Conservation (phyloP, 2,797 vertebrate species). For the Otolemur crassicaudatus region DNA sequence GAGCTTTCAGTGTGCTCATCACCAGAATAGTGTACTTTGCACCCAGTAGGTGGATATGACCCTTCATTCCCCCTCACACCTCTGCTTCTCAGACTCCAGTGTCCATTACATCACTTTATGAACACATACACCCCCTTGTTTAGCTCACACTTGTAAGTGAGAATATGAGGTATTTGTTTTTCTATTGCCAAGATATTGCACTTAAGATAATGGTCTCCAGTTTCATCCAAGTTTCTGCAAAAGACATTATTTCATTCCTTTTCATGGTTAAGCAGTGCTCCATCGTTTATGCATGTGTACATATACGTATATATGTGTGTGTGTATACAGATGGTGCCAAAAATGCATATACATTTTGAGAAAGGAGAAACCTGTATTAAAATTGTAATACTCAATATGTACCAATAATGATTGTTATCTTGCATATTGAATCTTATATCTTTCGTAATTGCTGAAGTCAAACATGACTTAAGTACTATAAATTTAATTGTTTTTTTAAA, state of each 20-base stretch:
- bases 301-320: too few relatives aligned
- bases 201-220: background rate
- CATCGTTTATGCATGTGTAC: background rate
- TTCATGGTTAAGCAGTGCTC: background rate
- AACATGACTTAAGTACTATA: too few relatives aligned
- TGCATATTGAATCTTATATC: too few relatives aligned
- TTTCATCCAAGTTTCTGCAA: background rate
- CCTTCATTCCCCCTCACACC: background rate
- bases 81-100: background rate
- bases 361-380: too few relatives aligned
- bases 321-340: background rate
- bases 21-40: background rate
- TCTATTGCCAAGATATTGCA: background rate
- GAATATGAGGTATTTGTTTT: background rate
- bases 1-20: accelerated
- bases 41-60: background rate
- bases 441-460: too few relatives aligned
- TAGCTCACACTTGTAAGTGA: background rate
- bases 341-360: too few relatives aligned
- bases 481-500: too few relatives aligned
- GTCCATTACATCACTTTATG: background rate
- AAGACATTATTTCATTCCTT: background rate
- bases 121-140: background rate
- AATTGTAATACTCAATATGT: too few relatives aligned
- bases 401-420: too few relatives aligned